Evolutionary conservation across 2,888 invertebrate species (phyloP), one percentile per base, ranked within the genome.

Genomic region (Ophion ellenae): DNA sequence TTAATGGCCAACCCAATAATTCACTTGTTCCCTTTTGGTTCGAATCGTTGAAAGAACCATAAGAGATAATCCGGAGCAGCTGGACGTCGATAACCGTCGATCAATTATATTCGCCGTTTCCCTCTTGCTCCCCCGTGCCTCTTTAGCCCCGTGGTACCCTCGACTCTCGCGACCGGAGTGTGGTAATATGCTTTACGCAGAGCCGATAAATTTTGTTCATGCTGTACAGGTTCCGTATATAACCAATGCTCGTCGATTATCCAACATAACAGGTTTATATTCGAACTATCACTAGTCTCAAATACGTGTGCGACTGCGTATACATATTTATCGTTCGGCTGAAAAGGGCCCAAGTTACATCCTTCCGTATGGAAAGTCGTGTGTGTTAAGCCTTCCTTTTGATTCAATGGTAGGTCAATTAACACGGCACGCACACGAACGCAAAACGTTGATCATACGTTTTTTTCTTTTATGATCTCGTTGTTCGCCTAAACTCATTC

Each of bases 51-150:
- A 83, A 83, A 86, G 83, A 83, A 86, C 80, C 76, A 81, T 83
- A 83, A 83, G 80, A 83, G 85, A 83, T 86, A 83, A 86, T 86
- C 83, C 85, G 66, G 73, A 83, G 59, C 85, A 86, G 83, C 83
- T 83, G 85, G 83, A 76, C 85, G 80, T 77, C 76, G 83, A 83
- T 86, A 86, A 83, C 85, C 71, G 67, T 76, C 71, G 75, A 85
- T 80, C 82, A 82, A 83, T 85, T 81, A 85, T 86, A 86, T 86
- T 83, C 63, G 70, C 57, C 57, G 32, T 32, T 47, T 45, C 61
- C 71, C 32, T 32, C 47, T 36, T 66, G 59, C 63, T n/a, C n/a
- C 73, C 32, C 59, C 28, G 17, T 36, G 11, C 36, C 36, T 36
- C 59, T 66, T 66, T 66, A 28, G 28, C 71, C 14, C 53, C 53